Evolutionary conservation across 2,888 invertebrate species (phyloP), one percentile per base, ranked within the genome.

Genomic region (Athetis lepigone): DNA sequence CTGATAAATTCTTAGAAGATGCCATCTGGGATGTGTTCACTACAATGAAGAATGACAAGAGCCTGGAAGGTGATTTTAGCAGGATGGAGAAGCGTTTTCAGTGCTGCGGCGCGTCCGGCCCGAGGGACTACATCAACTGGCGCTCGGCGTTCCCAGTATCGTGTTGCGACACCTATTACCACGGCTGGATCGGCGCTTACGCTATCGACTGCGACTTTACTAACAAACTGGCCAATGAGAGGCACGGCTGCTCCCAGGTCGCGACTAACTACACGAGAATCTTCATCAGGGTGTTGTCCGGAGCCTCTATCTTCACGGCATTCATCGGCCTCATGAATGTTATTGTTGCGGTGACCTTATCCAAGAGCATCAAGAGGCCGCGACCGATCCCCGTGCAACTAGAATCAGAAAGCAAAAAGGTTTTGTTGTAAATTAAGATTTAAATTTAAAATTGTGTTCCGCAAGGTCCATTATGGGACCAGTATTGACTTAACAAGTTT

Each of bases 161-260:
- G 0, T 95, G 94, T 82, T 95, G 94, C 68, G 94, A 94, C 33
- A 89, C 88, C 0, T 92, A 90, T 76, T 92, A 90, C 80, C 92
- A 91, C 66, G 90, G 90, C 0, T 92, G 90, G 84, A 79, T 91
- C 23, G 91, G 92, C 8, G 75, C 85, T 0, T 91, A 90, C 61
- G 75, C 85, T 2, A 88, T 92, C 36, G 91, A 92, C 57, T 94
- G 94, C 39, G 90, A 92, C 57, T 90, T 93, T 21, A 89, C 93
- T 0, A 93, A 94, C 73, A 93, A 93, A 69, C 67, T 92, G 21
- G 92, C 94, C 5, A 95, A 95, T 68, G 93, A 94, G 46, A 84
- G 94, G 45, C 88, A 92, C 71, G 94, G 94, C 0, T 95, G 94
- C 47, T 85, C 90, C 0, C 86, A 90, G 2, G 93, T 95, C 0